Base-by-base conservation (phyloP, 2,113 vertebrate species). In the Podilymbus podiceps region DNA sequence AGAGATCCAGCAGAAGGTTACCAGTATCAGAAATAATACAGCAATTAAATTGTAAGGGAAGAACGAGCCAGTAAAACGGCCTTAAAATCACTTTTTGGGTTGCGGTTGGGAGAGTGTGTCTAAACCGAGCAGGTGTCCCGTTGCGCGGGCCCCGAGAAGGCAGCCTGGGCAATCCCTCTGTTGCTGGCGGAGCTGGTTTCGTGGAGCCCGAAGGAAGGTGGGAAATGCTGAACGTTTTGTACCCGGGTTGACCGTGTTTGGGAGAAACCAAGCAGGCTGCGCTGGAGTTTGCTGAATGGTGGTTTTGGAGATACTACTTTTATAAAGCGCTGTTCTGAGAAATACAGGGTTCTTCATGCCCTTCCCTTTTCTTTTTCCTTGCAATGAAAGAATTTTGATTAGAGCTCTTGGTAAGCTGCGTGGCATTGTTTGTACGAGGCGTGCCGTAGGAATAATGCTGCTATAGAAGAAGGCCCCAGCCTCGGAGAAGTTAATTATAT, bases 361-460 rank as follows among this genome's bases (percentile, higher is more conserved):
- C 9, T 92, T 91, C 71, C 59, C 52, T 83, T 72, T 84, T 33
- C 60, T 68, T 82, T 87, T 59, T 67, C 35, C 91, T 56, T 13
- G 76, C 44, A 30, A 23, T 91, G 84, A 60, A 93, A 93, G 75
- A 80, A 84, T 72, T 79, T 15, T 40, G 46, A 24, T 94, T 72
- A 93, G 94, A 90, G 83, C 58, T 91, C 15, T 69, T 58, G 63
- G 69, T 88, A 87, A 94, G 95, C 92, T 82, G 44, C 8, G 5
- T 47, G 53, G 69, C 87, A 56, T 72, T 85, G 74, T 77, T 91
- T 69, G 64, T 72, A 24, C 5, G 17, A 95, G 64, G 89, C 91
- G 23, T 24, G 46, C 50, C 40, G 18, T 3, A 25, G 90, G 85
- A 90, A 68, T 90, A 44, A 3, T 95, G 75, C 79, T 85, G 18